Evolutionary conservation across 2,113 vertebrate genomes (phyloP), one percentile per base, ranked within the genome.

Genomic region (Dromaius novaehollandiae): DNA sequence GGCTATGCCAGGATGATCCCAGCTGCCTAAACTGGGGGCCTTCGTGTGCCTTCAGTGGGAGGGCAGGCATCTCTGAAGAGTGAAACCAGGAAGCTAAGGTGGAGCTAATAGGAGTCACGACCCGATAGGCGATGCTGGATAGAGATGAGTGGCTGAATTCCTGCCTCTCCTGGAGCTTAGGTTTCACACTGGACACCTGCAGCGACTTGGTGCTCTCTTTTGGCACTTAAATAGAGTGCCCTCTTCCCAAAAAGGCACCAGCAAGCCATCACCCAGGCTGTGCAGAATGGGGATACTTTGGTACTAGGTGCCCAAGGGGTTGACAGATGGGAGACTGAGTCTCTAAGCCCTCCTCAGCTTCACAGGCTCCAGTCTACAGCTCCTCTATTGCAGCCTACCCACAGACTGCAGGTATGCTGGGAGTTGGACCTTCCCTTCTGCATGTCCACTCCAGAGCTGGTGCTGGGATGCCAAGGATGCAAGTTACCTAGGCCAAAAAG

Each of bases 261-360:
- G 48, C 6, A 7, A 73, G n/a, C 13, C 40, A 30, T 24, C 44
- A 44, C 1, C 2, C 38, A 13, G 22, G 8, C 70, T 46, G 48
- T 8, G 63, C 53, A 81, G 68, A 22, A 53, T 14, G 14, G 26
- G 42, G 63, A 2, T 63, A 7, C n/a, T 13, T 12, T 17, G 60
- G 48, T 51, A 51, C 44, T 44, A n/a, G 10, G 17, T 26, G 6
- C 11, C 19, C 46, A 73, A 4, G 9, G 12, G 0, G 1, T 1
- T 65, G 12, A 30, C 30, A 91, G 28, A n/a, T n/a, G 36, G 34
- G 19, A 89, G 19, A 25, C 21, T 13, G n/a, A 53, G 14, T 50
- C 90, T 88, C 56, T 55, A 30, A 79, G 51, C 36, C 30, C 17
- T 17, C 30, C 56, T 34, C 56, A 32, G 17, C 56, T 34, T 61